Percentiles rank a stretch among this genome's conserved stretches.
These are phyloP conservation scores for Auanema freiburgensis DNA, from an alignment of 2,888 invertebrate genomes.

Conservation along the genomic window DNA sequence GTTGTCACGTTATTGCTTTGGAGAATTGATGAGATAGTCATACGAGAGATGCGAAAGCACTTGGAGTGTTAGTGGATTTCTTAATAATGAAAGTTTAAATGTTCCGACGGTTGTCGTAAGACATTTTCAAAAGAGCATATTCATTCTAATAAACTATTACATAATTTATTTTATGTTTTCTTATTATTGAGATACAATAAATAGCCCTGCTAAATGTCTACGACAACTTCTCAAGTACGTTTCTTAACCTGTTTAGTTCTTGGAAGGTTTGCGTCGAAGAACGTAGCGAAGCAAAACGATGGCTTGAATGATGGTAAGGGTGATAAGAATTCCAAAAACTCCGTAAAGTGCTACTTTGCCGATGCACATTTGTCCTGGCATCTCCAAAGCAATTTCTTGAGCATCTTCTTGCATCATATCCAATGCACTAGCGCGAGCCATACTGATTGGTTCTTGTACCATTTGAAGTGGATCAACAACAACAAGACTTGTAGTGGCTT, in stretches of 20 bases:
- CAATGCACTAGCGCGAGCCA: constrained; percentile 38
- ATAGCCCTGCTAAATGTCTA: too few relatives aligned
- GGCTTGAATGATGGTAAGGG: constrained; percentile 54
- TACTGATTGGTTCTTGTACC: constrained; percentile 52
- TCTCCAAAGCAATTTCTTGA: constrained; percentile 28
- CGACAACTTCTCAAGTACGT: too few relatives aligned
- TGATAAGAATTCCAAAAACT: constrained; percentile 54
- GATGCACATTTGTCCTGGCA: constrained; percentile 50
- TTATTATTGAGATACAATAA: too few relatives aligned
- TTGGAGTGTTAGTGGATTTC: background rate
- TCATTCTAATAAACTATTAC: too few relatives aligned
- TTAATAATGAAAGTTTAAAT: too few relatives aligned
- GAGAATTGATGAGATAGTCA: constrained; percentile 4
- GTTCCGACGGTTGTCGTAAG: too few relatives aligned
- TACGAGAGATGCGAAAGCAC: background rate
- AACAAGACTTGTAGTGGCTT: constrained; percentile 60
- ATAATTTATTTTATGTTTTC: too few relatives aligned
- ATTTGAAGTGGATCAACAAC: constrained; percentile 63
- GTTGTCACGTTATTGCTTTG: too few relatives aligned
- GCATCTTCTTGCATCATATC: constrained; percentile 40
- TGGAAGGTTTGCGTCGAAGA: constrained; percentile 24
- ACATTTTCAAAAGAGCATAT: too few relatives aligned
- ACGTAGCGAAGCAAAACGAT: constrained; percentile 53
- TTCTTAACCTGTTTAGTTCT: too few relatives aligned
- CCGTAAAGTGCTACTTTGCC: constrained; percentile 47